Percentiles rank a stretch among this genome's conserved stretches.
Evolutionary conservation across 1,140 invertebrate genomes (phyloP).

Genomic region (Diabrotica undecimpunctata): DNA sequence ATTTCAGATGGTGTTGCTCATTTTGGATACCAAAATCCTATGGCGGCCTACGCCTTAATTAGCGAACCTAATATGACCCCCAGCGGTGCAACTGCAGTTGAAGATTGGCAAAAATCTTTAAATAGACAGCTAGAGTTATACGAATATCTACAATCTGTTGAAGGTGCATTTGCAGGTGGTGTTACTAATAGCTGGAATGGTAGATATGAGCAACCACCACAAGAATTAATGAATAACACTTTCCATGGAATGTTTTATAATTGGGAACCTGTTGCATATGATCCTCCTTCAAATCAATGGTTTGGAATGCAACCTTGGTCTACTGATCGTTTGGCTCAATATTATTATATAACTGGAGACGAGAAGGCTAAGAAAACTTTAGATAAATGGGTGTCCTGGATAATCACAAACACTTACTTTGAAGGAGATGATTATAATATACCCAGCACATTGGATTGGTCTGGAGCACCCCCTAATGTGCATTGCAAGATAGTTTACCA

Average conservation of each 20-base stretch:
- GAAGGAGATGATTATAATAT: slow-evolving; percentile 24
- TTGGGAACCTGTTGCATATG: slow-evolving; percentile 25
- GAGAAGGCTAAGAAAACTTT: slow-evolving; percentile 18
- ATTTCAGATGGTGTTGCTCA: slow-evolving; percentile 24
- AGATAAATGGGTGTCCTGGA: slow-evolving; percentile 25
- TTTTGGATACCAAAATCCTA: slow-evolving; percentile 28
- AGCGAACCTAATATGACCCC: slow-evolving; percentile 18
- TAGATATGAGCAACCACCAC: slow-evolving; percentile 22
- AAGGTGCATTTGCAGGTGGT: slow-evolving; percentile 28
- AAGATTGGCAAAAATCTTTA: slow-evolving; percentile 27
- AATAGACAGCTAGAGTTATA: slow-evolving; percentile 28
- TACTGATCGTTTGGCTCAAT: slow-evolving; percentile 28
- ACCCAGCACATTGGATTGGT: slow-evolving; percentile 22
- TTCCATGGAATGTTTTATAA: slow-evolving; percentile 31
- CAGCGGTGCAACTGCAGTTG: slow-evolving; percentile 21
- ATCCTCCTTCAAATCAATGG: slow-evolving; percentile 28
- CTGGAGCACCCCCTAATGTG: slow-evolving; percentile 24
- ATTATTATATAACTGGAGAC: slow-evolving; percentile 28
- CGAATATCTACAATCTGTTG: slow-evolving; percentile 23
- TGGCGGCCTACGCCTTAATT: slow-evolving; percentile 25
- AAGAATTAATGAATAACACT: slow-evolving; percentile 17
- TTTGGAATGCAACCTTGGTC: slow-evolving; percentile 32
- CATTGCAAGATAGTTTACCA: slow-evolving; percentile 21
- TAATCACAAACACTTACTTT: slow-evolving; percentile 17
- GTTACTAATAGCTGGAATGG: slow-evolving; percentile 29